Base-by-base conservation (phyloP, 2,888 invertebrate species). In the Balanococcus diminutus region DNA sequence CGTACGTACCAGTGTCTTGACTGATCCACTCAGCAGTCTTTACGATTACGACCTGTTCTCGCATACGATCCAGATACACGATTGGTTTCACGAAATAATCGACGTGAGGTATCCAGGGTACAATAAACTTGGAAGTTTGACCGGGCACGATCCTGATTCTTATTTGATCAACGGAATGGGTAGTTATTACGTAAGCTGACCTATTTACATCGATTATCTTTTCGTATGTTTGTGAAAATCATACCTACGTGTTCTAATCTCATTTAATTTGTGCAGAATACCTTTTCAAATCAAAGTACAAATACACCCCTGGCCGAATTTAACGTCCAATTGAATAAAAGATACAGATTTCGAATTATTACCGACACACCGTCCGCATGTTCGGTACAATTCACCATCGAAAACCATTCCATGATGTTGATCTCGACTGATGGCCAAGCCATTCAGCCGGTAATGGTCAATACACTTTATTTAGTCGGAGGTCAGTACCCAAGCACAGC, bases 341-440 rank as follows among this genome's bases (percentile, higher is more conserved):
- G 91, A 42, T 92, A 93, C 88, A 90, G 92, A 86, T 90, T 93
- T 87, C 91, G 93, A 61, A 88, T 93, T 84, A 91, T 93, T 85
- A 92, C 92, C 87, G 92, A 92, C 1, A 90, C 92, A 31, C 91
- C 92, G 16, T 89, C 92, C 2, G 91, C 91, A 86, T 93, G 93
- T 87, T 91, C 92, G 0, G 88, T 91, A 11, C 88, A 89, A 46
- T 87, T 92, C n/a, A 90, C 90, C 6, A 89, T 92, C 72, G 91
- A 92, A 84, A 88, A 89, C 4, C 93, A 93, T 88, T 90, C 89
- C 16, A 88, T 93, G 89, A 89, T 90, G 14, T 90, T 92, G 22
- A 92, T 93, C 86, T 91, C 92, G 0, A 89, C 90, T 0, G 93
- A 93, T 87, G 92, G 92, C 0, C 90, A 89, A 88, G 90, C 91